These are phyloP conservation scores for Avahi laniger DNA, from an alignment of 2,797 vertebrate species.

Conservation along the genomic window DNA sequence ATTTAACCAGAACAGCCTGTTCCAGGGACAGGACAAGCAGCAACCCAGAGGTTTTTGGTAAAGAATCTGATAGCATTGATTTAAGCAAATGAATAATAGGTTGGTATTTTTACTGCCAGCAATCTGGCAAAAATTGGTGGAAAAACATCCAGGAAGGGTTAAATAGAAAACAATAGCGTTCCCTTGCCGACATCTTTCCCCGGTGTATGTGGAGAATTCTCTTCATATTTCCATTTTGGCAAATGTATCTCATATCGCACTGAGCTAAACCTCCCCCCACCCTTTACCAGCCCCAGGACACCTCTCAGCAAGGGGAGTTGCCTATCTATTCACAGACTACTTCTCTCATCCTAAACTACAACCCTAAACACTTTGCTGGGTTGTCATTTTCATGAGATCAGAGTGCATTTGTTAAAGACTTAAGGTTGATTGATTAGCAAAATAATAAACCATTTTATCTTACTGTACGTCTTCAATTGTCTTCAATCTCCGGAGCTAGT, in stretches of 20 bases:
- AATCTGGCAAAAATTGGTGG: not conserved
- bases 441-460: not conserved
- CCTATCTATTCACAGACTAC: not conserved
- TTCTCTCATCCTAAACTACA: not conserved
- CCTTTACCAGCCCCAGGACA: not conserved
- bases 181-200: not conserved
- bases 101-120: not conserved
- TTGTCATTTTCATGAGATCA: slow-evolving; percentile 20
- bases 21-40: not conserved
- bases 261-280: not conserved
- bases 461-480: not conserved
- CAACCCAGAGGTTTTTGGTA: not conserved
- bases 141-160: not conserved
- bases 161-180: not conserved
- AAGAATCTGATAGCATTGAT: not conserved
- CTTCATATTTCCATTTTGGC: not conserved
- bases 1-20: not conserved
- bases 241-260: not conserved
- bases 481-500: not conserved
- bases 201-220: not conserved
- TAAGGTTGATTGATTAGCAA: slow-evolving; percentile 1
- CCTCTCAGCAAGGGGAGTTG: not conserved
- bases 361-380: not conserved
- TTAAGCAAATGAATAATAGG: not conserved
- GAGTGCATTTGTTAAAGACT: not conserved